Evolutionary conservation across 2,888 invertebrate genomes (phyloP), one percentile per base, ranked within the genome.

Genomic region (Girardia tigrina): DNA sequence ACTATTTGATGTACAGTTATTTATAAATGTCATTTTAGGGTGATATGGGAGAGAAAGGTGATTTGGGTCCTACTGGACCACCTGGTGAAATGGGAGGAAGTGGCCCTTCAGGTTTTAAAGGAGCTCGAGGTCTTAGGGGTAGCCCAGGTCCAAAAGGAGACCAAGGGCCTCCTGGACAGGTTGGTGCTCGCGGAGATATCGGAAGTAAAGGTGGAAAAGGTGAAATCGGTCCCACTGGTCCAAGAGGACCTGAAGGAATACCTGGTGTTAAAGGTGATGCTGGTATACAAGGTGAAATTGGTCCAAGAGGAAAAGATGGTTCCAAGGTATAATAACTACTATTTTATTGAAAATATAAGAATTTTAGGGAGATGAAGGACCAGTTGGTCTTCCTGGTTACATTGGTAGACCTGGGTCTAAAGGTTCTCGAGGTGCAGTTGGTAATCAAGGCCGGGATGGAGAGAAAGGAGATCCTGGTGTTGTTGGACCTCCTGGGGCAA

Each of bases 401-500:
- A 75, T 75, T 42, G 79, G 79, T n/a, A 8, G 27, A 0, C 8
- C n/a, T 1, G 78, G 92, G 69, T 90, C 91, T 82, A 91, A 91
- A 81, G 92, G 80, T 16, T 77, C 75, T 4, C 75, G 78, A 73
- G 87, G 89, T 79, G 26, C 26, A 2, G 28, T 75, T 70, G 79
- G 70, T 16, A 26, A 1, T 8, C 36, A 26, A n/a, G 78, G 78
- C 8, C 56, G 71, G 26, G 75, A 77, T 71, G 80, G 80, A 28
- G 73, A 74, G 20, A 73, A 23, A 36, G 80, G 81, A 14, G 78
- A 80, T 69, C 27, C 71, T 42, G 81, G 81, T 23, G 78, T n/a
- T n/a, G 71, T 27, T 27, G 78, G 78, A 26, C 23, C 56, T 14
- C 72, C 70, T 1, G 78, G 78, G 20, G 14, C 6, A 23, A 69